These are phyloP conservation scores for Netelia virgata DNA, from an alignment of 2,888 invertebrate species.

Conservation along the genomic window DNA sequence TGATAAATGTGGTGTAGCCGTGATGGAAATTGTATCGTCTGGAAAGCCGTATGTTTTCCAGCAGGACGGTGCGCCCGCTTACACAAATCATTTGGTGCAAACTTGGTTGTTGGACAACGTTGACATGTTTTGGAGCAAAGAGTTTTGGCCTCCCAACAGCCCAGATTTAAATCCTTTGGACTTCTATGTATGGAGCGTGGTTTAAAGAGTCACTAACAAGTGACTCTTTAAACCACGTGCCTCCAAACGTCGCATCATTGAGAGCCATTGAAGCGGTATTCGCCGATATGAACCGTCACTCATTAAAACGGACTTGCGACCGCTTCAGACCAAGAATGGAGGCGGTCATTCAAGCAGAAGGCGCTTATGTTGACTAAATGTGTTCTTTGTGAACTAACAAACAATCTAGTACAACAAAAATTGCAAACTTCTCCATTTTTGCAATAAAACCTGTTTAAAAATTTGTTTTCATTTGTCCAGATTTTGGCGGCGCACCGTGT, in stretches of 20 bases:
- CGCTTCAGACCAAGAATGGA: slow-evolving; percentile 57
- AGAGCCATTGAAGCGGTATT: slow-evolving; percentile 43
- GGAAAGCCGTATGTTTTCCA: no score
- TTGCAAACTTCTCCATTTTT: no score
- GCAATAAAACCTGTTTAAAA: no score
- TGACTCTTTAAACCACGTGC: no score
- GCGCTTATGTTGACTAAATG: slow-evolving; percentile 54
- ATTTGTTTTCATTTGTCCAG: no score
- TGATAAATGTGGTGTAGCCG: no score
- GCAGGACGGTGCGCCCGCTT: no score
- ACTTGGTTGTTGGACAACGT: not conserved
- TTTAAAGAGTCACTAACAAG: slow-evolving; percentile 50
- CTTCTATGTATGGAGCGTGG: slow-evolving; percentile 52
- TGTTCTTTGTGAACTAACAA: slow-evolving; percentile 1
- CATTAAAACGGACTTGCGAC: slow-evolving; percentile 44
- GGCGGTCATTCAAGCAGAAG: slow-evolving; percentile 49
- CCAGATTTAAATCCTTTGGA: slow-evolving; percentile 51
- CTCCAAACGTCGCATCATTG: slow-evolving; percentile 43
- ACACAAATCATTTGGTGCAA: no score
- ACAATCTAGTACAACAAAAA: not conserved
- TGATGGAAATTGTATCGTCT: no score
- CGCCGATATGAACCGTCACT: slow-evolving; percentile 36
- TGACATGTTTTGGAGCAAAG: not conserved
- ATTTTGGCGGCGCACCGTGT: no score
- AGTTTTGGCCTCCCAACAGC: slow-evolving; percentile 30